Conservation (phyloP, 2,113 vertebrate genomes). For the Physeter macrocephalus region DNA sequence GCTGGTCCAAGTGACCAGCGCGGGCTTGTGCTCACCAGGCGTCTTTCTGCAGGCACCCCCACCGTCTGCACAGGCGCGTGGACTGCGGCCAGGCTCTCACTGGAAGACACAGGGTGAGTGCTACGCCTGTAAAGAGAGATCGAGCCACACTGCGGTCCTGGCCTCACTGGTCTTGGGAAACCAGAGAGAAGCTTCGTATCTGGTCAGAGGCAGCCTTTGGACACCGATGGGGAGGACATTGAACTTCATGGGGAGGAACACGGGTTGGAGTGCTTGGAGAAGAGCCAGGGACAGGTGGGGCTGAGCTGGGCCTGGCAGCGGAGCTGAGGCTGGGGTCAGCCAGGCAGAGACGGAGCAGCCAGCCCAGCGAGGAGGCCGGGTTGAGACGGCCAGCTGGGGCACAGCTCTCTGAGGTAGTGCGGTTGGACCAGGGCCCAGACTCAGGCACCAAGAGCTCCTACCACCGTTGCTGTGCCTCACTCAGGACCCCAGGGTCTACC, state of each 20-base stretch:
- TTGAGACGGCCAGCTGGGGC: rapidly evolving
- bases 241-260: rapidly evolving
- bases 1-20: rapidly evolving
- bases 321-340: rapidly evolving
- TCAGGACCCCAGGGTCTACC: rapidly evolving
- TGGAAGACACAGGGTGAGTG: conserved; percentile 92
- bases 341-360: rapidly evolving
- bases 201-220: neutral
- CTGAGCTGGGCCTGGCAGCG: rapidly evolving
- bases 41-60: conserved; percentile 85
- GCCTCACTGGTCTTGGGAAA: neutral
- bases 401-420: neutral
- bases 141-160: rapidly evolving
- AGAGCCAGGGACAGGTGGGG: rapidly evolving
- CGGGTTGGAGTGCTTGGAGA: neutral
- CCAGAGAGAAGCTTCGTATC: neutral
- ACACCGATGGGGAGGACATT: rapidly evolving
- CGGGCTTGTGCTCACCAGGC: rapidly evolving
- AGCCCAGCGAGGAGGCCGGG: neutral
- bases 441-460: rapidly evolving
- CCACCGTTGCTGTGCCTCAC: rapidly evolving
- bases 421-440: rapidly evolving
- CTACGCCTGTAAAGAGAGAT: rapidly evolving
- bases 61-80: conserved; percentile 85
- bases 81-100: conserved; percentile 83